Conservation (phyloP, 2,113 vertebrate genomes). For the Apaloderma vittatum region DNA sequence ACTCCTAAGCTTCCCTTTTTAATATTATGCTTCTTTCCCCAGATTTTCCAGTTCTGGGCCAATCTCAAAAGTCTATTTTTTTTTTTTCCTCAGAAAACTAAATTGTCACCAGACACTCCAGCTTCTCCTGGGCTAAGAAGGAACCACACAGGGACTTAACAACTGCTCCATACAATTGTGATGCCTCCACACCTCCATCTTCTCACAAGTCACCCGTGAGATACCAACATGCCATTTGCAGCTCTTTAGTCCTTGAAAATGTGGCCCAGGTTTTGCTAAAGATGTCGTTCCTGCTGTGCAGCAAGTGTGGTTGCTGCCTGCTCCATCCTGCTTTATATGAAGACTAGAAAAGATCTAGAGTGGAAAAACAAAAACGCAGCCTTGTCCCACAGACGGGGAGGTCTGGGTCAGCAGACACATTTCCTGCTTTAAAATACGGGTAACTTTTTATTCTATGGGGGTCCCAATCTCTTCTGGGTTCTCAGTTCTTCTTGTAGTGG, state of each 20-base stretch:
- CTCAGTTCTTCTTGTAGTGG: background rate
- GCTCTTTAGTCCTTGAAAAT: background rate
- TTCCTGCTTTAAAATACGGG: background rate
- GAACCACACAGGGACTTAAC: background rate
- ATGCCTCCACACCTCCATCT: background rate
- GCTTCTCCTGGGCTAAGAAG: background rate
- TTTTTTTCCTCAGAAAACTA: background rate
- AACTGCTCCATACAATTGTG: background rate
- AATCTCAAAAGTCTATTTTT: background rate
- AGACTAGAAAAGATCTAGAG: background rate
- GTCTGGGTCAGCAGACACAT: background rate
- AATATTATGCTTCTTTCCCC: background rate
- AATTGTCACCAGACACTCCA: background rate
- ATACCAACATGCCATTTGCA: background rate
- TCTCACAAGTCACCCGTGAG: background rate
- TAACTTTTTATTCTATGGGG: background rate
- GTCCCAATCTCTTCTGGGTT: background rate
- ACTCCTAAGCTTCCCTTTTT: background rate
- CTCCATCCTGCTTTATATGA: background rate
- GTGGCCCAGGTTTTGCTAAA: conserved; percentile 7
- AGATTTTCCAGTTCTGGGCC: background rate
- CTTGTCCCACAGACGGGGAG: background rate
- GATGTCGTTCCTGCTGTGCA: background rate
- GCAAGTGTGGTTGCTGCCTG: background rate
- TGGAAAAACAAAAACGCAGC: background rate